Percentiles rank a stretch among this genome's conserved stretches.
These are phyloP conservation scores for Ornithoptera alexandrae DNA, from an alignment of 2,888 invertebrate genomes.

Conservation along the genomic window DNA sequence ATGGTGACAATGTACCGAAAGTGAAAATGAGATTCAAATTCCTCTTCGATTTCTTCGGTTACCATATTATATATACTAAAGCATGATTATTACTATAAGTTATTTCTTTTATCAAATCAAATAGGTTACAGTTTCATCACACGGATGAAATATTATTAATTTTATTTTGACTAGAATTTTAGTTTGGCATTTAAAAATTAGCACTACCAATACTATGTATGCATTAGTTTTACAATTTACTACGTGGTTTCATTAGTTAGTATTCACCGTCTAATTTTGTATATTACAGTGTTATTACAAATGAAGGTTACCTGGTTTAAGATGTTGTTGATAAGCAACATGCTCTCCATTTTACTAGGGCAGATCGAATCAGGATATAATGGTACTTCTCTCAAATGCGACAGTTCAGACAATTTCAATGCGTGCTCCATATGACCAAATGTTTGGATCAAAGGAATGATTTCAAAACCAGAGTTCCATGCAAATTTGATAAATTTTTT, in stretches of 20 bases:
- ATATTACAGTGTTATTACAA: neutral
- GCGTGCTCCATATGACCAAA: slow-evolving; percentile 92
- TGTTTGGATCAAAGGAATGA: slow-evolving; percentile 91
- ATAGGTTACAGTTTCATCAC: no score
- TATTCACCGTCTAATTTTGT: neutral
- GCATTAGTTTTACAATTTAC: no score
- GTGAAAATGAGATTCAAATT: no score
- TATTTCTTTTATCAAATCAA: no score
- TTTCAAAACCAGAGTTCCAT: slow-evolving; percentile 77
- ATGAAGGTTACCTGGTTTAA: slow-evolving; percentile 81
- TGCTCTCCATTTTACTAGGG: slow-evolving; percentile 81
- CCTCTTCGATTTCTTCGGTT: no score
- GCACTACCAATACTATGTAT: no score
- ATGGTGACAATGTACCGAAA: no score
- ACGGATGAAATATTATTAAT: no score
- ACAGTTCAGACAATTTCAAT: slow-evolving; percentile 84
- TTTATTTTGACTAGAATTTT: no score
- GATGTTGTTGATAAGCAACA: slow-evolving; percentile 82
- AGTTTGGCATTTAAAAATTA: no score
- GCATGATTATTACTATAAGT: no score
- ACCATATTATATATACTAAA: no score
- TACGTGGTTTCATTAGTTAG: neutral
- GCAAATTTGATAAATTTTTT: slow-evolving; percentile 64
- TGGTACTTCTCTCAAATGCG: slow-evolving; percentile 83
- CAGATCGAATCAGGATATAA: slow-evolving; percentile 84